These are phyloP conservation scores for Lomographa bimaculata DNA, from an alignment of 2,888 invertebrate genomes.

Conservation along the genomic window DNA sequence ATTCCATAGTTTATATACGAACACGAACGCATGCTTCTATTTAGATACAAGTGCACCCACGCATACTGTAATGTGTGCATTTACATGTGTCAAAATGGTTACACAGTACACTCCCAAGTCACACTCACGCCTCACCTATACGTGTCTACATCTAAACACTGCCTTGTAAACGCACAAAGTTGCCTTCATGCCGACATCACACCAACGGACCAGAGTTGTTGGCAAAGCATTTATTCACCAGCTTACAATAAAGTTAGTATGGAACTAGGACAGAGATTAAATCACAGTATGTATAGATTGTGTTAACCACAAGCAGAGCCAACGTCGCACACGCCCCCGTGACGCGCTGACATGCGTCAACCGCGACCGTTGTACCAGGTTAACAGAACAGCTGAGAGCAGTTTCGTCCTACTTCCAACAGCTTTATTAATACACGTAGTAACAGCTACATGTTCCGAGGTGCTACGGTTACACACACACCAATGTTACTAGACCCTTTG, in stretches of 20 bases:
- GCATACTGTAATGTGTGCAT: too few species aligned
- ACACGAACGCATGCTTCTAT: too few species aligned
- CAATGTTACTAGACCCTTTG: conserved; percentile 25
- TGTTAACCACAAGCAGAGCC: conserved; percentile 23
- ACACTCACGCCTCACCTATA: conserved; percentile 11
- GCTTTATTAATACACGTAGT: conserved; percentile 4
- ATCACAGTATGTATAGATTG: conserved; percentile 9
- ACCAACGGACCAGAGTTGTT: conserved; percentile 24
- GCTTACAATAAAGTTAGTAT: conserved; percentile 12
- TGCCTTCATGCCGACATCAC: conserved; percentile 24
- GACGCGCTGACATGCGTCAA: conserved; percentile 82
- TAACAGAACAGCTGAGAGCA: conserved; percentile 55
- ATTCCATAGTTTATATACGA: too few species aligned
- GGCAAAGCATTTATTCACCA: conserved; percentile 2
- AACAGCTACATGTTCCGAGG: conserved; percentile 6
- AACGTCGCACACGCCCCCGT: conserved; percentile 65
- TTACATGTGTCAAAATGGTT: too few species aligned
- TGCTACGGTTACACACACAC: conserved; percentile 10
- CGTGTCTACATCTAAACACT: conserved; percentile 14
- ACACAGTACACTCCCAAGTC: not conserved
- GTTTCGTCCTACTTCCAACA: conserved; percentile 43
- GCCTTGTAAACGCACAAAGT: conserved; percentile 10
- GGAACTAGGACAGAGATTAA: not conserved
- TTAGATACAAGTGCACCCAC: too few species aligned
- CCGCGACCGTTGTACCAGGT: conserved; percentile 67